phyloP scores from a whole-genome alignment of 2,888 invertebrate species.

The Rhingia rostrata region DNA sequence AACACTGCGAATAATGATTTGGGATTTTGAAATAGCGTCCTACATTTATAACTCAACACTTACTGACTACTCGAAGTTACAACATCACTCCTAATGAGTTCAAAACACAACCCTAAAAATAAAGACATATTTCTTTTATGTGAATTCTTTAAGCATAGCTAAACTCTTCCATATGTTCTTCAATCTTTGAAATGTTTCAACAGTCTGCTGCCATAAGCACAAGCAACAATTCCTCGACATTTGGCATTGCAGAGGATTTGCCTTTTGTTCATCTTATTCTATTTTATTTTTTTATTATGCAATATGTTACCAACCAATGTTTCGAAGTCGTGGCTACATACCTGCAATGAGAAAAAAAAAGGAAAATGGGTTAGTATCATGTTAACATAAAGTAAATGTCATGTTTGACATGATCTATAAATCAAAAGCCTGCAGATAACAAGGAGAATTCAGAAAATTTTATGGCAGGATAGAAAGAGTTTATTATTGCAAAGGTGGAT shows the following conservation, averaged over 20 bases:
- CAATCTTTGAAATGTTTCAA: slow-evolving; percentile 31
- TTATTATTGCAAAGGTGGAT: slow-evolving; percentile 53
- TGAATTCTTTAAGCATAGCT: slow-evolving; percentile 13
- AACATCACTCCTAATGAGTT: slow-evolving; percentile 27
- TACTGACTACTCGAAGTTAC: background rate
- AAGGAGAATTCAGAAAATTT: slow-evolving; percentile 39
- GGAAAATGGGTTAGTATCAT: slow-evolving; percentile 65
- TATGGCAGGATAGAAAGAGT: slow-evolving; percentile 53
- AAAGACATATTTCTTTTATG: slow-evolving; percentile 3
- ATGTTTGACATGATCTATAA: slow-evolving; percentile 70
- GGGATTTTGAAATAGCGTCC: too few relatives aligned
- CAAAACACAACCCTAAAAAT: slow-evolving; percentile 17
- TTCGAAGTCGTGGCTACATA: slow-evolving; percentile 59
- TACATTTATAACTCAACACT: background rate
- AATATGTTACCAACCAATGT: slow-evolving; percentile 52
- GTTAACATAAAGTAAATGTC: slow-evolving; percentile 68
- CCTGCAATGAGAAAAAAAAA: slow-evolving; percentile 71
- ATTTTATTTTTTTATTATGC: slow-evolving; percentile 20
- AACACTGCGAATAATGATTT: too few relatives aligned
- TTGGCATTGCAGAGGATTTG: slow-evolving; percentile 39
- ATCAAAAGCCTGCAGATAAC: slow-evolving; percentile 50
- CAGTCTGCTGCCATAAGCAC: slow-evolving; percentile 18
- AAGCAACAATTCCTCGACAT: slow-evolving; percentile 43
- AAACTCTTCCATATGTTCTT: slow-evolving; percentile 9
- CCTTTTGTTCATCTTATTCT: slow-evolving; percentile 46